Evolutionary conservation across 2,113 vertebrate species (phyloP).

Genomic region (Pluvialis apricaria): DNA sequence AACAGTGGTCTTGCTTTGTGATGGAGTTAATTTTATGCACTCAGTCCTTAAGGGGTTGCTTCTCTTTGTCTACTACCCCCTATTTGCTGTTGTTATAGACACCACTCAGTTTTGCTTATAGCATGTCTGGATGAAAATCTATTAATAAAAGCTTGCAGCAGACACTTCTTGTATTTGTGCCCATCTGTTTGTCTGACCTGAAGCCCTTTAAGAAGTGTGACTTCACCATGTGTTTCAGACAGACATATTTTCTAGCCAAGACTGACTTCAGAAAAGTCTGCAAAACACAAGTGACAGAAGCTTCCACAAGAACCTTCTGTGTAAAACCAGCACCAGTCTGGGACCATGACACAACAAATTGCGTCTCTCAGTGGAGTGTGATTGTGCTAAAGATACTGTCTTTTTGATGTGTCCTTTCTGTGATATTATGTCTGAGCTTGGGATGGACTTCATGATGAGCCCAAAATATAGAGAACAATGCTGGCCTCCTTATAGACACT

Average conservation of each 20-base stretch:
- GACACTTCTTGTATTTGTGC: background rate
- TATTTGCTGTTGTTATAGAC: background rate
- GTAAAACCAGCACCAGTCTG: conserved; percentile 7
- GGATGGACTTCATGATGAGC: background rate
- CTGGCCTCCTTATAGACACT: background rate
- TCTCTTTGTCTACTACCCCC: background rate
- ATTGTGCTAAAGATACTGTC: background rate
- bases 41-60: background rate
- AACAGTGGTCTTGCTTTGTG: background rate
- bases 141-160: conserved; percentile 14
- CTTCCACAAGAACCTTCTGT: conserved; percentile 47
- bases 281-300: background rate
- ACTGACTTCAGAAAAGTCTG: background rate
- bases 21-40: background rate
- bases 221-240: conserved; percentile 3
- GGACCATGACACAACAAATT: background rate
- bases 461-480: background rate
- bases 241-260: conserved; percentile 30
- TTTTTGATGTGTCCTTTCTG: background rate
- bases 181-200: conserved; percentile 48
- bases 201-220: background rate
- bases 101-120: background rate
- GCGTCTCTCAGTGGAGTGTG: background rate
- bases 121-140: conserved; percentile 31
- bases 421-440: background rate